Base-by-base conservation (phyloP, 2,797 vertebrate species). In the Cryptoprocta ferox region DNA sequence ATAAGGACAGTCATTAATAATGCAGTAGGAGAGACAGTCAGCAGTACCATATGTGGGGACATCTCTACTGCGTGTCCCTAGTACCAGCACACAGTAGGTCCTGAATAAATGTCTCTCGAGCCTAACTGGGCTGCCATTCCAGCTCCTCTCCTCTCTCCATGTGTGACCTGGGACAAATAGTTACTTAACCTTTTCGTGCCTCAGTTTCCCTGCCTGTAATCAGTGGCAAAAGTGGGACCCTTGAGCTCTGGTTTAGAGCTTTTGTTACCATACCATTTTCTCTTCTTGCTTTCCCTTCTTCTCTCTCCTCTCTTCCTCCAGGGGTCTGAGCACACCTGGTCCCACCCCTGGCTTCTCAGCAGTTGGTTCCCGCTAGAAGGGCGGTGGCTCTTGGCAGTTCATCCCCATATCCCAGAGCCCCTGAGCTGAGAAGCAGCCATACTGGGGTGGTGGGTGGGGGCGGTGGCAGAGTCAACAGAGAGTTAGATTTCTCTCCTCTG, bases 401-500 rank as follows among this genome's bases (percentile, higher is more conserved):
- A 6, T 37, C 59, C 16, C 6, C 2, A 1, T 16, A 59, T 53
- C 53, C 65, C 13, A 28, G 56, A 61, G 24, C 5, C 70, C 50
- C 75, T 12, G 35, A 56, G 48, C 66, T 68, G 19, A 86, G 94
- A 90, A 75, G 63, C 89, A 93, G 85, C 68, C 32, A 3, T 2
- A 2, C 15, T 0, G 16, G 39, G 70, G 78, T 2, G 0, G 68
- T 16, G 6, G 42, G 19, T 14, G 11, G 32, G 32, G 83, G 63
- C 83, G 32, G 88, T 35, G 68, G 83, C 42, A 48, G 94, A 84
- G 32, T n/a, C 0, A 53, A 92, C 37, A 50, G 79, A 79, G 71
- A 39, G 48, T 80, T 42, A 78, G 82, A 88, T 85, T 79, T 32
- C 84, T 90, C 50, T 66, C n/a, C 59, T 53, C 12, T 24, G 71